Base-by-base conservation (phyloP, 1,140 invertebrate species). In the Delia radicum region DNA sequence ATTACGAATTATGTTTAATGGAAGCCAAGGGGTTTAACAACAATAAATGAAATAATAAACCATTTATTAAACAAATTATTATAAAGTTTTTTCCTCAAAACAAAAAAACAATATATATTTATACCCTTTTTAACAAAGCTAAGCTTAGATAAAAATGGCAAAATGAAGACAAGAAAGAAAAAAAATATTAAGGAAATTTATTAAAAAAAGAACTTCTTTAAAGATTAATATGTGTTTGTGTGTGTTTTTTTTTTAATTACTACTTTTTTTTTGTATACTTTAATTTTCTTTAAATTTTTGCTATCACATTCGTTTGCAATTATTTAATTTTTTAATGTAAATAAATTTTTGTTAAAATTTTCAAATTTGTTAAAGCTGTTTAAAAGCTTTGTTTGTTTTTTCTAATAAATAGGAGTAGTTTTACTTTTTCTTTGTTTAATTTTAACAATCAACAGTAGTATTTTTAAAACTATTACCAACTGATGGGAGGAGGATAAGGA, bases 291-390 rank as follows among this genome's bases (percentile, higher is more conserved):
- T 69, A 24, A 69, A 33, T 69, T 69, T 69, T 69, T 69, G 65
- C 65, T 69, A 69, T 69, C 65, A 69, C 65, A 69, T 33, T 69
- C 18, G 65, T 69, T 69, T 69, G 65, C 65, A 69, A 69, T 69
- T 69, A 69, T 69, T 69, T 21, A 33, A 33, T 33, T 37, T 65
- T 31, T 31, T 69, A 69, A 33, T 21, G 29, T 69, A 69, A 24
- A 18, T 24, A 24, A 55, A 55, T 37, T 69, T 33, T 33, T 33
- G 37, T 21, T 33, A 33, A 26, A 37, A 69, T 33, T 33, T 69
- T 33, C n/a, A 65, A 69, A 69, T 69, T 69, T 24, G 29, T 69
- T 69, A 69, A 69, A 69, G 65, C 65, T 69, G 65, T 69, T 69
- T 18, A 28, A 69, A 69, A 33, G 65, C 65, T 69, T 69, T 69